Percentiles rank a stretch among this genome's conserved stretches.
phyloP scores from a whole-genome alignment of 2,113 vertebrate species.

The Manacus vitellinus region DNA sequence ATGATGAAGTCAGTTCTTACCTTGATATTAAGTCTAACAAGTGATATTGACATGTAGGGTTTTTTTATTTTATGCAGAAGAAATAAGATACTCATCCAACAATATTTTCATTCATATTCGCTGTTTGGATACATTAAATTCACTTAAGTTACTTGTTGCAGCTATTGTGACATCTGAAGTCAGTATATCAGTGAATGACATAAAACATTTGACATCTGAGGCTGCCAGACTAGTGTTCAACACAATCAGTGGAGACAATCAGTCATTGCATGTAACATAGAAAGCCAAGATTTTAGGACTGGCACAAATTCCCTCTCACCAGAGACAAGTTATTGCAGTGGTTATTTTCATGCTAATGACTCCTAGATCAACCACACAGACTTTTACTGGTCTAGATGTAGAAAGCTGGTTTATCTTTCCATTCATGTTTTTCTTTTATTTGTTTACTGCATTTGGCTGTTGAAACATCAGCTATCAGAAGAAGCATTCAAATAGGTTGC shows the following conservation, averaged over 20 bases:
- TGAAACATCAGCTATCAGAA: background rate
- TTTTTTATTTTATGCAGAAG: background rate
- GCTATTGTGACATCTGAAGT: background rate
- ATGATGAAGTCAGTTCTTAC: background rate
- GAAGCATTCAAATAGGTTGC: background rate
- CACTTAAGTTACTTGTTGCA: background rate
- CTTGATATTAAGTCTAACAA: background rate
- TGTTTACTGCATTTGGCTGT: background rate
- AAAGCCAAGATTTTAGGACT: background rate
- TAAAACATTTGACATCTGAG: background rate
- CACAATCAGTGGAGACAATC: background rate
- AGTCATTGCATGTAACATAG: fast-evolving
- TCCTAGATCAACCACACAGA: background rate
- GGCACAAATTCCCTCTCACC: background rate
- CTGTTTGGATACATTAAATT: background rate
- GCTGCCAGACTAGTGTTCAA: background rate
- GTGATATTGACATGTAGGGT: background rate
- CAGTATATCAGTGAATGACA: background rate
- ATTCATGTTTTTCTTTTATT: background rate
- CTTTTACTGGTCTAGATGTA: background rate
- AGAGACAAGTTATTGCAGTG: background rate
- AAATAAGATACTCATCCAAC: background rate
- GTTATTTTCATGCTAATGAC: background rate
- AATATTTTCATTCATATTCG: background rate
- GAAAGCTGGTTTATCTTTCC: background rate